A percentile compares a stretch with the other conserved stretches of the same genome.
Conservation (phyloP, 2,797 vertebrate genomes). For the Sylvia borin region DNA sequence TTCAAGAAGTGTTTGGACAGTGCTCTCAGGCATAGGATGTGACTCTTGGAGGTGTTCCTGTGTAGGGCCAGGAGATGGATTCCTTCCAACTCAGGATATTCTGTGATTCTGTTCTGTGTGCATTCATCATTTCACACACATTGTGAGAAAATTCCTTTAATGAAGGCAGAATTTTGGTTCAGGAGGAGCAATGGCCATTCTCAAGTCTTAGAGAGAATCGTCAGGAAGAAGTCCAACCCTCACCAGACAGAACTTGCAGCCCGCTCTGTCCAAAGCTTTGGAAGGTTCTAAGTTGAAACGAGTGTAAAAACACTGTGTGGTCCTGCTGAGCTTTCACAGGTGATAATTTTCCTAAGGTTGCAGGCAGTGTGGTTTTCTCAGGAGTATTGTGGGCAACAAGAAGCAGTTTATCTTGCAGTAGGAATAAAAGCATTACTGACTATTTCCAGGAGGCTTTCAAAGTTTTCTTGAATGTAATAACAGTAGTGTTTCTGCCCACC, state of each 20-base stretch:
- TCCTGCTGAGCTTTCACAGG: background rate
- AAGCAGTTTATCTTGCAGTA: background rate
- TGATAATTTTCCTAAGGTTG: background rate
- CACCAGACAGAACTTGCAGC: background rate
- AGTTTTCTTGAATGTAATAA: background rate
- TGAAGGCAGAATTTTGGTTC: background rate
- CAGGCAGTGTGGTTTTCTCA: background rate
- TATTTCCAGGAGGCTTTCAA: background rate
- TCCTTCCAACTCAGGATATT: background rate
- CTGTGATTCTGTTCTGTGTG: background rate
- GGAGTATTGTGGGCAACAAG: background rate
- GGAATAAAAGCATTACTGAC: background rate
- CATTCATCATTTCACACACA: background rate
- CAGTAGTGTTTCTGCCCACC: background rate
- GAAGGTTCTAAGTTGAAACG: background rate
- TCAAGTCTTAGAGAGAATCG: background rate
- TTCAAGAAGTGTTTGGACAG: background rate
- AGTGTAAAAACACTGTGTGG: background rate
- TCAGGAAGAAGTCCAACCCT: background rate
- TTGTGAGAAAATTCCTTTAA: background rate
- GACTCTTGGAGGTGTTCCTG: background rate
- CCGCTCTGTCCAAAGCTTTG: background rate
- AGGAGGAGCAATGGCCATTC: background rate
- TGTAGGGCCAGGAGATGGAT: background rate
- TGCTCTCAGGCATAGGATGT: background rate